Evolutionary conservation across 2,888 invertebrate genomes (phyloP), one percentile per base, ranked within the genome.

Genomic region (Formica aserva): DNA sequence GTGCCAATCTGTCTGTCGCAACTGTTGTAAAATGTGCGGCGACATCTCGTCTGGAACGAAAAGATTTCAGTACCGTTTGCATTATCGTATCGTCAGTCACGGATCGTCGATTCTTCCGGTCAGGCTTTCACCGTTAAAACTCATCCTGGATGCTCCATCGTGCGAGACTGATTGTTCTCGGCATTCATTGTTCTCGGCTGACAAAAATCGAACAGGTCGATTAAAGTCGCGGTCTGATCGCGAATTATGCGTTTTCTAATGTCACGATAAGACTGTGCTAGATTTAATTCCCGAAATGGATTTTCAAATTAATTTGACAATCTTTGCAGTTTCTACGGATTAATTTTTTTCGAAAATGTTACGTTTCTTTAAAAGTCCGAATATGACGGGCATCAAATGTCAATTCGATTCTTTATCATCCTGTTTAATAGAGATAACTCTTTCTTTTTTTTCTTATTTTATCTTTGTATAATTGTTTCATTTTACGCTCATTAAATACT

Each of bases 21-120:
- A 66, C 63, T 41, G 26, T 32, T 57, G 32, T 77, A 35, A 82
- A 81, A 75, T 63, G 29, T 48, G 63, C 60, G 62, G 60, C 35
- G 38, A 62, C 60, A 74, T 75, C 26, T 63, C 81, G 82, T 76
- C 84, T 48, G 78, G 72, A 38, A 78, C 88, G 57, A 78, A 85
- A 84, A 89, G 82, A 74, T 84, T 85, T 83, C 81, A 78, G 72
- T 89, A 90, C 89, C 90, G 90, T 89, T 89, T 52, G 82, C 85
- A 87, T 87, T 87, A 89, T 90, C 87, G 85, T 86, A 82, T 22
- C 84, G 75, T 62, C 85, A 85, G 92, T 91, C 91, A 92, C 89
- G 91, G 89, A 90, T 90, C 91, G 91, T 88, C 89, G 90, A 86
- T 88, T 84, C 91, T 92, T 92, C 91, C 90, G 91, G 91, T 91